A percentile compares a stretch with the other conserved stretches of the same genome.
Conservation (phyloP, 2,888 invertebrate genomes). For the Tyria jacobaeae region DNA sequence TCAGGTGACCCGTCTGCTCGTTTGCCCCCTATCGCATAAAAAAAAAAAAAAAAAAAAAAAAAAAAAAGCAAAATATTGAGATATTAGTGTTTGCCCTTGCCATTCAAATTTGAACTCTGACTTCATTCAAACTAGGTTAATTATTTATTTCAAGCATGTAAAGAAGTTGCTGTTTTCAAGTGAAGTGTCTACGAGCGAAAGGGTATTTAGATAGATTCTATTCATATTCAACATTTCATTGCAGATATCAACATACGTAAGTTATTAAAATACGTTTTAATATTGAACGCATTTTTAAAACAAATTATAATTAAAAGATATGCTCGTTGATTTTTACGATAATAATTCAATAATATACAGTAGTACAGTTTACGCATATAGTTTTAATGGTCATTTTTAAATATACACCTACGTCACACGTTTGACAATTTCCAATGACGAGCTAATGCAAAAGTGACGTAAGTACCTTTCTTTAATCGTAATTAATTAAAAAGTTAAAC, state of each 20-base stretch:
- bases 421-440: not conserved
- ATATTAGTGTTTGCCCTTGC: not conserved
- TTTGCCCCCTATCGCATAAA: too few species aligned
- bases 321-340: conserved; percentile 23
- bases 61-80: not conserved
- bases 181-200: too few species aligned
- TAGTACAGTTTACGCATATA: conserved; percentile 3
- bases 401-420: not conserved
- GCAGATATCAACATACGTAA: not conserved
- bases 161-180: too few species aligned
- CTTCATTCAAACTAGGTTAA: not conserved
- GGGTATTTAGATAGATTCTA: too few species aligned
- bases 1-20: too few species aligned
- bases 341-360: conserved; percentile 20
- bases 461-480: not conserved
- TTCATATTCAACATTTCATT: not conserved
- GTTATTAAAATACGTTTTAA: conserved; percentile 18
- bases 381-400: conserved; percentile 16
- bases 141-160: not conserved
- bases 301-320: conserved; percentile 21
- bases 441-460: conserved; percentile 1
- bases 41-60: too few species aligned
- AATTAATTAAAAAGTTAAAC: too few species aligned
- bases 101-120: not conserved
- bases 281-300: conserved; percentile 22